These are phyloP conservation scores for Ctena decussata DNA, from an alignment of 2,888 invertebrate species.

Conservation along the genomic window DNA sequence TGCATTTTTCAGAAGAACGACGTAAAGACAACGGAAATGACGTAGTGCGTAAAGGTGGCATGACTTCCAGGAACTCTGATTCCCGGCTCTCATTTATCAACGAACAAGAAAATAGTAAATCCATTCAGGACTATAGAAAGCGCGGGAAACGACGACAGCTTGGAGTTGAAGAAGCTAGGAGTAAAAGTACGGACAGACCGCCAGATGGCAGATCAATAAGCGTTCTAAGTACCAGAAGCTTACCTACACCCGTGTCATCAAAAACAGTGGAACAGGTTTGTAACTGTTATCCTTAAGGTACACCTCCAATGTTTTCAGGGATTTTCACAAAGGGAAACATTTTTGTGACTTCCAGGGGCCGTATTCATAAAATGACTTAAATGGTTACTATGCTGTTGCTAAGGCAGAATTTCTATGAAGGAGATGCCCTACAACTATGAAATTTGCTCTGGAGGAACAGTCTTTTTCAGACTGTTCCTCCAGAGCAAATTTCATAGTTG, in stretches of 20 bases:
- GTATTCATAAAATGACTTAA: too few species aligned
- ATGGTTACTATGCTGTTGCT: too few species aligned
- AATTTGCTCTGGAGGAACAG: too few species aligned
- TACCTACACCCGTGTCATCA: slow-evolving; percentile 71
- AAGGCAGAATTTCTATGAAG: too few species aligned
- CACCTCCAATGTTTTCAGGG: too few species aligned
- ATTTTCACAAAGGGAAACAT: too few species aligned
- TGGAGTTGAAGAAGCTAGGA: slow-evolving; percentile 45
- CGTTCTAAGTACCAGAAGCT: slow-evolving; percentile 66
- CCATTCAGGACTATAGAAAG: slow-evolving; percentile 59
- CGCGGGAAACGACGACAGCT: slow-evolving; percentile 66
- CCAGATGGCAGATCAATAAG: slow-evolving; percentile 55
- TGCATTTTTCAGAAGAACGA: slow-evolving; percentile 55
- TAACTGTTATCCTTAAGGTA: too few species aligned
- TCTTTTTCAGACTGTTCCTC: too few species aligned
- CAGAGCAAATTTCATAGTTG: too few species aligned
- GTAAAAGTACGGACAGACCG: slow-evolving; percentile 69
- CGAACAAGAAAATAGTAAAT: slow-evolving; percentile 60
- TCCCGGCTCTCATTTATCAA: slow-evolving; percentile 70
- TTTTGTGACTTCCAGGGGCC: too few species aligned
- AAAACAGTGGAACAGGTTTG: slow-evolving; percentile 72
- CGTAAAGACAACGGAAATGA: slow-evolving; percentile 54
- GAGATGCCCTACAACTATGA: too few species aligned
- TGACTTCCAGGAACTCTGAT: slow-evolving; percentile 65
- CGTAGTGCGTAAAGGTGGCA: slow-evolving; percentile 49